Evolutionary conservation across 92 coral and sea anemone genomes (phyloP).

Genomic region (Hydrozoanthus gracilis): DNA sequence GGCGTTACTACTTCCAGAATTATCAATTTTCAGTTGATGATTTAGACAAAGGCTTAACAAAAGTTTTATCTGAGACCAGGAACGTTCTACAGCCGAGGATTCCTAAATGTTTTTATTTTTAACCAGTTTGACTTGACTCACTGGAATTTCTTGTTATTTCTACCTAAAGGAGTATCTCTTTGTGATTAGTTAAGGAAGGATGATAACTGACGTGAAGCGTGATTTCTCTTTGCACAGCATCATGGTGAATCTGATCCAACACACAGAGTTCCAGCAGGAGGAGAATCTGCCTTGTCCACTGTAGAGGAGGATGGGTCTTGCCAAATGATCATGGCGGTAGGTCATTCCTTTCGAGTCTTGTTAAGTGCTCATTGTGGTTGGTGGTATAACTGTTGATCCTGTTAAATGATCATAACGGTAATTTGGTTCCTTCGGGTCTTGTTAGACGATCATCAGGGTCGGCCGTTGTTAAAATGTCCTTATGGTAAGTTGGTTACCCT

Average conservation of each 20-base stretch:
- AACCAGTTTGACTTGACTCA: too few species aligned
- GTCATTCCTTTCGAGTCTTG: neutral
- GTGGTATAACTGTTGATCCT: neutral
- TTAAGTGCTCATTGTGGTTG: neutral
- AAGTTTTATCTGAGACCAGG: too few species aligned
- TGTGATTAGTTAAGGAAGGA: neutral
- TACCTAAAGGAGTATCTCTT: neutral
- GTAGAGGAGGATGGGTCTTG: conserved; percentile 65
- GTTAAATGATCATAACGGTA: neutral
- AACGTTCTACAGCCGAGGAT: too few species aligned
- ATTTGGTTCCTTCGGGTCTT: too few species aligned
- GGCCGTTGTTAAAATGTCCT: too few species aligned
- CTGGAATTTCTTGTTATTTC: too few species aligned
- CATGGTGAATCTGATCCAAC: conserved; percentile 46
- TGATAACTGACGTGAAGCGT: neutral
- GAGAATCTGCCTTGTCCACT: conserved; percentile 56
- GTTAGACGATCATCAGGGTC: too few species aligned
- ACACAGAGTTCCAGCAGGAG: conserved; percentile 70
- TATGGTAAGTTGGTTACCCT: too few species aligned
- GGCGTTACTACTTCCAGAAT: too few species aligned
- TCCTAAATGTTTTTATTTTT: too few species aligned
- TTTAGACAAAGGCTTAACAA: too few species aligned
- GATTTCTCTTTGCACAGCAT: conserved; percentile 3
- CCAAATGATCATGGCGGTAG: conserved; percentile 71
- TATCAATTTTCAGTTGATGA: too few species aligned